Evolutionary conservation across 2,888 invertebrate genomes (phyloP), one percentile per base, ranked within the genome.

Genomic region (Netelia virgata): DNA sequence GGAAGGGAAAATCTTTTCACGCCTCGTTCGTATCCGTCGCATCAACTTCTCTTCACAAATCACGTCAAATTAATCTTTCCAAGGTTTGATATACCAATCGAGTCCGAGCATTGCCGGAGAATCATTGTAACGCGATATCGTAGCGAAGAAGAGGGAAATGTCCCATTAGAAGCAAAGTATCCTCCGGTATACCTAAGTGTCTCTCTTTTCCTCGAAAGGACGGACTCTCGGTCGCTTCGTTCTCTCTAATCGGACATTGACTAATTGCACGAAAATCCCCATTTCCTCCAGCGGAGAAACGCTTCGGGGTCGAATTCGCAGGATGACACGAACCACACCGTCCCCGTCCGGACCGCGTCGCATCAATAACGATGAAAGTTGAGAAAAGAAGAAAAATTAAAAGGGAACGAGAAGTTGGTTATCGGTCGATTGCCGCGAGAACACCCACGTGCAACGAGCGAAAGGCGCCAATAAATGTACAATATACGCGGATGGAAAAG

Each of bases 1-100:
- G 82, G 28, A 76, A 57, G 63, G 23, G 50, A 55, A 77, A 82
- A 57, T 47, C 50, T 63, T 78, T 84, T 78, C 74, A 84, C 77
- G 82, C 82, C 82, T 78, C 74, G 74, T 82, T 84, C 70, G 36
- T 14, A 36, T 3, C 28, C 57, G n/a, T 70, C 66, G 28, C 83
- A 76, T 77, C 50, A 84, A 81, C 70, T 80, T 70, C 74, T 73
- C 73, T 73, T 80, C 73, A 63, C 81, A 23, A 23, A 47, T 82
- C 74, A 74, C 70, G 68, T 20, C 16, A 57, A 74, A 74, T 63
- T 47, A 57, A 72, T 53, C 72, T n/a, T 76, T 41, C 23, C 53
- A 50, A 11, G 28, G 16, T 28, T 14, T 18, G 3, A 50, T 47
- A 74, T 43, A 18, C 47, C 57, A 76, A 80, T 84, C 72, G 55